phyloP scores from a whole-genome alignment of 37 sponge, comb jelly and placozoan species.

The Cliona cf. orientalis region DNA sequence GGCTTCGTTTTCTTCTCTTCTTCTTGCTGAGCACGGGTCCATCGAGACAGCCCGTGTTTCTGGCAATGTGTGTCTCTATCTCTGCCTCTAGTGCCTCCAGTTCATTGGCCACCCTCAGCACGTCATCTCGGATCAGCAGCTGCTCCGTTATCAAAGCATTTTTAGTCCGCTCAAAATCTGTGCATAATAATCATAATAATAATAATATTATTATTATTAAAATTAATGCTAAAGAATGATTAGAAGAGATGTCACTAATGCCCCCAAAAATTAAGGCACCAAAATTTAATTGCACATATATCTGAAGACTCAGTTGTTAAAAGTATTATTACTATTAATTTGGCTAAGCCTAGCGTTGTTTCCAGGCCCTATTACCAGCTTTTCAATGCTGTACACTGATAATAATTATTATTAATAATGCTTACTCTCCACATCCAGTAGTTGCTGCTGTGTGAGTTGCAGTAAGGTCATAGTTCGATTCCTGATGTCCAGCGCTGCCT shows the following conservation, averaged over 20 bases:
- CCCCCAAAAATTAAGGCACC: neutral
- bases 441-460: constrained; percentile 4
- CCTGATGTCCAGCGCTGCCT: neutral
- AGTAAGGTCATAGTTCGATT: constrained; percentile 23
- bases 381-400: neutral
- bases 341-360: neutral
- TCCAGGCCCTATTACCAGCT: no score
- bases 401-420: neutral
- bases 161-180: constrained; percentile 24
- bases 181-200: neutral
- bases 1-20: neutral
- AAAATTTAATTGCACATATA: neutral
- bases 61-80: constrained; percentile 9
- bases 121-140: constrained; percentile 34
- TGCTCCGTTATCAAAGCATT: constrained; percentile 34
- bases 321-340: neutral
- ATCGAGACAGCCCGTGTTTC: constrained; percentile 54
- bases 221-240: neutral
- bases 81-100: constrained; percentile 26
- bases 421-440: constrained; percentile 36
- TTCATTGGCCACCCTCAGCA: constrained; percentile 37
- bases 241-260: neutral
- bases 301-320: neutral
- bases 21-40: neutral
- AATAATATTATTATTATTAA: neutral